A percentile compares a stretch with the other conserved stretches of the same genome.
Conservation (phyloP, 1,140 invertebrate genomes). For the Babylonia areolata region DNA sequence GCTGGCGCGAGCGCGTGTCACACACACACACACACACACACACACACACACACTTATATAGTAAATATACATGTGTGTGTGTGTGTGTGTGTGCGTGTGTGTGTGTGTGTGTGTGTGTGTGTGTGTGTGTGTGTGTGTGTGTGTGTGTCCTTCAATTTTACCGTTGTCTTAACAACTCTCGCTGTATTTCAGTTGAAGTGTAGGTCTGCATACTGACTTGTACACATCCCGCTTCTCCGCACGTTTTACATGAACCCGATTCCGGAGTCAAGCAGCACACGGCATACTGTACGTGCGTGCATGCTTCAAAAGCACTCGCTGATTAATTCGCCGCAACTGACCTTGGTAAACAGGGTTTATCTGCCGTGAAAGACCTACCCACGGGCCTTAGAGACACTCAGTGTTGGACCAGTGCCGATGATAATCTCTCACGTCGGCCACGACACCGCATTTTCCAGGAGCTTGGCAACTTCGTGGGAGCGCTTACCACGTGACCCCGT, state of each 20-base stretch:
- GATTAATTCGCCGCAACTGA: no score
- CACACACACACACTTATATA: background rate
- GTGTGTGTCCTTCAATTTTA: background rate
- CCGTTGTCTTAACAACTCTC: no score
- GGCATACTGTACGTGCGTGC: no score
- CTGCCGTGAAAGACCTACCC: no score
- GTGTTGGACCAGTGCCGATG: background rate
- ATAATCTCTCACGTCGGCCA: background rate
- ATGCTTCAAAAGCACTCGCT: no score
- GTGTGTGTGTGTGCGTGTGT: background rate
- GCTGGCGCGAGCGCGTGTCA: background rate
- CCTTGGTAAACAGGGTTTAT: no score
- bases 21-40: constrained; percentile 9
- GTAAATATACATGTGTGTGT: background rate
- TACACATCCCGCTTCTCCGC: no score
- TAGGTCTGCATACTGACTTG: no score
- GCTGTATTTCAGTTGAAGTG: no score
- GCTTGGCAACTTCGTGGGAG: constrained; percentile 1
- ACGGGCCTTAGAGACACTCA: background rate
- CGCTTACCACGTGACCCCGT: background rate
- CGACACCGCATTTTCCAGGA: background rate
- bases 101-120: background rate
- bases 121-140: background rate
- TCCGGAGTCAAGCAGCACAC: no score
- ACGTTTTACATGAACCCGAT: no score